Percentiles rank a stretch among this genome's conserved stretches.
Conservation (phyloP, 2,797 vertebrate species). For the Pseudopleuronectes americanus region DNA sequence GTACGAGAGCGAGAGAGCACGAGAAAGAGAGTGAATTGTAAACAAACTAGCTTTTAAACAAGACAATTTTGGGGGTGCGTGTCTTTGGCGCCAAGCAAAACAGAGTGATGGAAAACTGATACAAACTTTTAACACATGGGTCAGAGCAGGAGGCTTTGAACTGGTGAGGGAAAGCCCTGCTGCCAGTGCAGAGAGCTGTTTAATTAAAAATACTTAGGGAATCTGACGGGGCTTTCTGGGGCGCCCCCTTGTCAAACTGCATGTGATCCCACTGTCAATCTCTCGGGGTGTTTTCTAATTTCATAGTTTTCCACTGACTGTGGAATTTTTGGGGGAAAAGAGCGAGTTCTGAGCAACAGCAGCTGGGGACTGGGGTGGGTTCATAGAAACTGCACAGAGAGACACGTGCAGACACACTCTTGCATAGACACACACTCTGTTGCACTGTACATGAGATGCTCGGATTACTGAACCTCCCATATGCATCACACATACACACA, state of each 20-base stretch:
- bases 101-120: slow-evolving; percentile 84
- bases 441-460: too few species aligned
- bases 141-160: slow-evolving; percentile 83
- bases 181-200: slow-evolving; percentile 76
- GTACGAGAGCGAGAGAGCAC: slow-evolving; percentile 30
- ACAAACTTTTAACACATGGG: slow-evolving; percentile 88
- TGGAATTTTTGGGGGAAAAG: slow-evolving; percentile 25
- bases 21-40: slow-evolving; percentile 78
- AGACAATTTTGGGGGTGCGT: slow-evolving; percentile 83
- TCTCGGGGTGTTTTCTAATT: slow-evolving; percentile 71
- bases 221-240: slow-evolving; percentile 74
- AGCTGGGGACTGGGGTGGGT: slow-evolving; percentile 54
- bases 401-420: neutral
- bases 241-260: slow-evolving; percentile 79
- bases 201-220: slow-evolving; percentile 86
- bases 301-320: slow-evolving; percentile 75
- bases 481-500: too few species aligned
- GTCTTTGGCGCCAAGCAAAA: slow-evolving; percentile 85
- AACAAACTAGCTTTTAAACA: slow-evolving; percentile 88
- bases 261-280: slow-evolving; percentile 82
- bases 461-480: too few species aligned
- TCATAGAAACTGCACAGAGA: slow-evolving; percentile 33
- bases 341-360: slow-evolving; percentile 53
- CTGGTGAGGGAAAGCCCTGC: slow-evolving; percentile 63
- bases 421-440: neutral